A percentile compares a stretch with the other conserved stretches of the same genome.
Conservation (phyloP, 2,888 invertebrate species). For the Caenorhabditis imperialis region DNA sequence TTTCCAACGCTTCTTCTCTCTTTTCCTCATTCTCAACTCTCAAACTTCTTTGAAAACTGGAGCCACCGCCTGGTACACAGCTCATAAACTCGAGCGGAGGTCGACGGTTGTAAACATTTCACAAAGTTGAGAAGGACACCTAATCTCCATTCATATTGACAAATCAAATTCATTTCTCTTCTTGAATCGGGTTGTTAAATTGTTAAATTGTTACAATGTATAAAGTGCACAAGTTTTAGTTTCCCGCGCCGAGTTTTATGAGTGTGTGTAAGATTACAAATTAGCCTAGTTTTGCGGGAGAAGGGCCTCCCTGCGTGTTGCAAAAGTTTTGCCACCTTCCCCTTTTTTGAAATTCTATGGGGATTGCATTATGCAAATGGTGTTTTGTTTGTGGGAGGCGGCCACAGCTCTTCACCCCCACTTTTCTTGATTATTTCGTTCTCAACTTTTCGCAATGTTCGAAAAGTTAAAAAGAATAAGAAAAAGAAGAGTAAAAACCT, state of each 20-base stretch:
- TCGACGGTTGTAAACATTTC: slow-evolving; percentile 8
- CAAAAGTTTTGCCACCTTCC: background rate
- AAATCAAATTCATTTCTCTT: slow-evolving; percentile 12
- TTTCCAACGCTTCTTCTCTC: background rate
- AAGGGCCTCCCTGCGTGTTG: background rate
- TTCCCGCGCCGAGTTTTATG: slow-evolving; percentile 23
- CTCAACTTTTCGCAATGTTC: too few species aligned
- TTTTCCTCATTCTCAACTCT: slow-evolving; percentile 20
- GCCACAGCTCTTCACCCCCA: too few species aligned
- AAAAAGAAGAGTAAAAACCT: slow-evolving; percentile 1
- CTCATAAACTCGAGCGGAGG: slow-evolving; percentile 37
- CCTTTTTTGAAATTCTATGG: slow-evolving; percentile 7
- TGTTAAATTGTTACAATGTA: slow-evolving; percentile 13
- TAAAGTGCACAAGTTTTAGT: slow-evolving; percentile 2
- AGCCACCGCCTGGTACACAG: background rate
- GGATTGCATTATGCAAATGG: too few species aligned
- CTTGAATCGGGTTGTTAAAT: too few species aligned
- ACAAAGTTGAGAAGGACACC: slow-evolving; percentile 16
- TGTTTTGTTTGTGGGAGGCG: too few species aligned
- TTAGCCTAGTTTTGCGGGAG: slow-evolving; percentile 40
- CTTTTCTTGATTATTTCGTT: too few species aligned
- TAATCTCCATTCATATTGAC: slow-evolving; percentile 26
- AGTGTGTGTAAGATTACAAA: slow-evolving; percentile 49
- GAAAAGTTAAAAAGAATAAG: too few species aligned
- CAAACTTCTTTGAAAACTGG: background rate